Evolutionary conservation across 2,113 vertebrate species (phyloP), one percentile per base, ranked within the genome.

Genomic region (Antechinus stuartii): DNA sequence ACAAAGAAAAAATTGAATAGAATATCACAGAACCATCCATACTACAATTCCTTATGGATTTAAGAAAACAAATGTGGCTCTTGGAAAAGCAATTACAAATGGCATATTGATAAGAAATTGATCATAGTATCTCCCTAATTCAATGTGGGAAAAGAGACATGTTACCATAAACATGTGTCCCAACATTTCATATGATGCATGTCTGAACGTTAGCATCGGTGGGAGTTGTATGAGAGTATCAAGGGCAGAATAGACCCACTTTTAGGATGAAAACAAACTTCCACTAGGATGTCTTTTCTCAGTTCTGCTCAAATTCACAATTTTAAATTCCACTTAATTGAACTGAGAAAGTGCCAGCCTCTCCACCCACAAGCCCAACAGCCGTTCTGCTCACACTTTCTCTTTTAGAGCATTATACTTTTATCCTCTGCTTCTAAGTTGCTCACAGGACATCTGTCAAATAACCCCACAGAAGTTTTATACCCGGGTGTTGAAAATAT

Each of bases 381-480:
- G 95, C 96, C 95, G 6, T 54, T 93, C 91, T 96, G 92, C 25
- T 97, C 97, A 94, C 61, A 26, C 56, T 92, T 98, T 97, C 96
- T 95, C 94, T 90, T 98, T 98, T 97, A 92, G 94, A 98, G 30
- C 11, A 94, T 23, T 96, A 97, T 47, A 93, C n/a, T 93, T 96
- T 94, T 12, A 95, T 97, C 91, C 96, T 95, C 96, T 95, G 90
- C 61, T 95, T 97, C 94, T 91, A 57, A 97, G 94, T 57, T 96
- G 91, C 90, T 96, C 94, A 91, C 27, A 94, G 57, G 35, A 52
- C 23, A 97, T 96, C 47, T 97, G 97, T 97, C 93, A 97, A 93
- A 93, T 97, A 97, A 95, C 95, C 97, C 50, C 56, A 95, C 93
- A 96, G 97, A 97, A 23, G 94, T 96, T 98, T 97, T 98, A 90